Evolutionary conservation across 2,797 vertebrate genomes (phyloP), one percentile per base, ranked within the genome.

Genomic region (Gymnoscopelus microlampas): DNA sequence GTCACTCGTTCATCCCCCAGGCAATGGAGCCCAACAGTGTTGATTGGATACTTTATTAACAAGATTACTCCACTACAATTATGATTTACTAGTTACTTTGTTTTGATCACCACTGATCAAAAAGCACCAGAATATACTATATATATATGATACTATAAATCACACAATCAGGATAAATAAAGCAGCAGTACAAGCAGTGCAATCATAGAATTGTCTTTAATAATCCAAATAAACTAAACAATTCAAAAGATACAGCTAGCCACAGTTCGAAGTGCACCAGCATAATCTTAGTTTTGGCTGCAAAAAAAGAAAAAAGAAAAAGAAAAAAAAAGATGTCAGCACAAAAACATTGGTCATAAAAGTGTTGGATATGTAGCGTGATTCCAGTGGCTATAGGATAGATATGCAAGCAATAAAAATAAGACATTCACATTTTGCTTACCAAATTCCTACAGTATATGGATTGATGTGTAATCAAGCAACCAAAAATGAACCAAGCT

Each of bases 141-240:
- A 39, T 5, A 5, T 8, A 7, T 8, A 39, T 2, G 8, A 39
- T 9, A 39, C 8, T 39, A 8, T 39, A 8, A 39, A 39, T 9
- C 32, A 32, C 6, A 7, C 2, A 39, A 2, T 7, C 26, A 3
- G 26, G 26, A 3, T 6, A 39, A 39, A 39, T 39, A 75, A 26
- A 44, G 32, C 11, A 53, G 23, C 53, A 55, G 29, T 12, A 24
- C 12, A 4, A 6, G n/a, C 14, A 0, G 54, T 39, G 10, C 35
- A 35, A 39, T 74, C 64, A 57, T 66, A 71, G 56, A 70, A 75
- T 70, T 23, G 58, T 84, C 78, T 90, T 90, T 86, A 85, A 84
- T 91, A 78, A 86, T 84, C 60, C 64, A 86, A 86, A 87, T 64
- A 77, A 87, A 77, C 61, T 70, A 74, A 81, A 86, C 72, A 70